phyloP scores from a whole-genome alignment of 2,797 vertebrate species.

The Acipenser oxyrinchus region DNA sequence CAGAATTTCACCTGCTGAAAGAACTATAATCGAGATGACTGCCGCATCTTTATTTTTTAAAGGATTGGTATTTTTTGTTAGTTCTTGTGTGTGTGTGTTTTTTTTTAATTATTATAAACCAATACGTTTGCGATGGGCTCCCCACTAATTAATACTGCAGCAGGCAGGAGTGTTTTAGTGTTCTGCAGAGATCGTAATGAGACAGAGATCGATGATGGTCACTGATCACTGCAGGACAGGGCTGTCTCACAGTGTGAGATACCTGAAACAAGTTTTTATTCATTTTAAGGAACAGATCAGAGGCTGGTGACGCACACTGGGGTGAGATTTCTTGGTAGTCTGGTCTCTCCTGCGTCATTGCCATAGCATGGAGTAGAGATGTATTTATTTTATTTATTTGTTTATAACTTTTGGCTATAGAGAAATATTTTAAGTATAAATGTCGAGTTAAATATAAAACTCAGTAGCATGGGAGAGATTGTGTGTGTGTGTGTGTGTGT shows the following conservation, averaged over 20 bases:
- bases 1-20: too few species aligned
- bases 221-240: conserved; percentile 34
- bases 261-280: conserved; percentile 52
- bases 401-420: too few species aligned
- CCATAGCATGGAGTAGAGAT: conserved; percentile 34
- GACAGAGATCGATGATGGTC: conserved; percentile 66
- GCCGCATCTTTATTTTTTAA: too few species aligned
- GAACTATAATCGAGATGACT: too few species aligned
- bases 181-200: conserved; percentile 58
- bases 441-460: too few species aligned
- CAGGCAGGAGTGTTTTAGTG: conserved; percentile 41
- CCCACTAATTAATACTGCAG: too few species aligned
- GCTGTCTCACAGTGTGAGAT: conserved; percentile 52
- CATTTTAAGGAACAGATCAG: conserved; percentile 52
- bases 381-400: too few species aligned
- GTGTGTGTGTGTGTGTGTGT: neutral
- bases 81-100: conserved; percentile 28
- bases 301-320: conserved; percentile 59
- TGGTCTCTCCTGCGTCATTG: conserved; percentile 43
- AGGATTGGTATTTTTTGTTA: conserved; percentile 12
- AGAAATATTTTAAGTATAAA: too few species aligned
- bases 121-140: too few species aligned
- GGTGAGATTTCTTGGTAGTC: conserved; percentile 50
- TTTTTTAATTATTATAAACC: conserved; percentile 34
- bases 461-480: too few species aligned